A percentile compares a stretch with the other conserved stretches of the same genome.
phyloP scores from a whole-genome alignment of 2,888 invertebrate species.

The Dynastes grantii region DNA sequence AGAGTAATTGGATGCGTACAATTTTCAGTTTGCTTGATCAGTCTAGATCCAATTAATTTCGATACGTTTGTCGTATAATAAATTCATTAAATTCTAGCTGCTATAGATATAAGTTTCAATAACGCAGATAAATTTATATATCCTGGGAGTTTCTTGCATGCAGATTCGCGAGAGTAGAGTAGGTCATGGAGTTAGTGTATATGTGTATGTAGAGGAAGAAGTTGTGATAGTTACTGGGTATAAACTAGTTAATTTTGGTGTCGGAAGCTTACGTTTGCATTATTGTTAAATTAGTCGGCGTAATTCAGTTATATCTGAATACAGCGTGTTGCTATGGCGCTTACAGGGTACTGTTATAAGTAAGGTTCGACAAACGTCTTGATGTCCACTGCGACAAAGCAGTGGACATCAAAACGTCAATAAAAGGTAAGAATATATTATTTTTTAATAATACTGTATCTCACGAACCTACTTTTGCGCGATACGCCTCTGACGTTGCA shows the following conservation, averaged over 20 bases:
- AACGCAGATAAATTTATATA: conserved; percentile 2
- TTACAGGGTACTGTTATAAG: background rate
- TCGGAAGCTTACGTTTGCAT: background rate
- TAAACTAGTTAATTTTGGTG: background rate
- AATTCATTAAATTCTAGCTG: background rate
- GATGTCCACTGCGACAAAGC: too few relatives aligned
- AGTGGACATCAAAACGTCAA: too few relatives aligned
- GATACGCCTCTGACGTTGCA: too few relatives aligned
- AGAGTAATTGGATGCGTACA: too few relatives aligned
- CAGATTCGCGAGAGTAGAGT: background rate
- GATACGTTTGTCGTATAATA: background rate
- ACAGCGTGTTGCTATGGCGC: background rate
- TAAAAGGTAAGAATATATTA: too few relatives aligned
- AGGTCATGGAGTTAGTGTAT: background rate
- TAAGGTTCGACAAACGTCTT: too few relatives aligned
- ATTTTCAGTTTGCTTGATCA: too few relatives aligned
- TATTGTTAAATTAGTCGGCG: background rate
- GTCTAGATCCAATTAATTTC: background rate
- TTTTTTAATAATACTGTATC: too few relatives aligned
- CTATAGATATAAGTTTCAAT: background rate
- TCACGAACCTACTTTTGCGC: too few relatives aligned
- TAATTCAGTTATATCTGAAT: background rate
- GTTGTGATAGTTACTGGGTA: background rate
- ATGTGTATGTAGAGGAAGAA: background rate
- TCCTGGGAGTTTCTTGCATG: background rate